Percentiles rank a stretch among this genome's conserved stretches.
phyloP scores from a whole-genome alignment of 2,797 vertebrate species.

The Dermochelys coriacea region DNA sequence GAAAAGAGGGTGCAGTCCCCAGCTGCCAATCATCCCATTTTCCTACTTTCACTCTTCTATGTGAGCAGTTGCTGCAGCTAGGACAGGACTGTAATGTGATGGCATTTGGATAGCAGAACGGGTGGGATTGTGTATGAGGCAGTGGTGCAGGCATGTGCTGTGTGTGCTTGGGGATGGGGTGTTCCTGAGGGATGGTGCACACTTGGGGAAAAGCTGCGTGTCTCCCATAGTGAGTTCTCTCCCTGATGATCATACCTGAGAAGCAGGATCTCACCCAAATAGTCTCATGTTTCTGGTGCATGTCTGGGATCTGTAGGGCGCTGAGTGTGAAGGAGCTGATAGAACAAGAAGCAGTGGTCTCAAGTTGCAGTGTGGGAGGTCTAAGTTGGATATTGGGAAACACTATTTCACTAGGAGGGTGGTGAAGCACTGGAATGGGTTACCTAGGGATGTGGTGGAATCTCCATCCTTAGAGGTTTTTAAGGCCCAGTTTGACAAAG shows the following conservation, averaged over 20 bases:
- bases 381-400: no score
- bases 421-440: no score
- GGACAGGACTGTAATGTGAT: neutral
- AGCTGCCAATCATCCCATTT: neutral
- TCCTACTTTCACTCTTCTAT: neutral
- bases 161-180: neutral
- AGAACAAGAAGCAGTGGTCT: no score
- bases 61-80: neutral
- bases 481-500: no score
- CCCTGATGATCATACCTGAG: neutral
- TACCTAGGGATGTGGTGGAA: no score
- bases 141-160: neutral
- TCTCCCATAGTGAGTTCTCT: neutral
- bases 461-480: no score
- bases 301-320: neutral
- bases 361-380: no score
- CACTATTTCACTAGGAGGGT: no score
- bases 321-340: neutral
- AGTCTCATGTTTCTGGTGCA: neutral
- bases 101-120: neutral
- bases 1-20: neutral
- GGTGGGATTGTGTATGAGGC: neutral
- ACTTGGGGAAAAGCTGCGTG: neutral
- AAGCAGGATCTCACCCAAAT: neutral
- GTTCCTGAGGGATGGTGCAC: neutral